Conservation (phyloP, 2,888 invertebrate species). For the Lycophotia porphyrea region DNA sequence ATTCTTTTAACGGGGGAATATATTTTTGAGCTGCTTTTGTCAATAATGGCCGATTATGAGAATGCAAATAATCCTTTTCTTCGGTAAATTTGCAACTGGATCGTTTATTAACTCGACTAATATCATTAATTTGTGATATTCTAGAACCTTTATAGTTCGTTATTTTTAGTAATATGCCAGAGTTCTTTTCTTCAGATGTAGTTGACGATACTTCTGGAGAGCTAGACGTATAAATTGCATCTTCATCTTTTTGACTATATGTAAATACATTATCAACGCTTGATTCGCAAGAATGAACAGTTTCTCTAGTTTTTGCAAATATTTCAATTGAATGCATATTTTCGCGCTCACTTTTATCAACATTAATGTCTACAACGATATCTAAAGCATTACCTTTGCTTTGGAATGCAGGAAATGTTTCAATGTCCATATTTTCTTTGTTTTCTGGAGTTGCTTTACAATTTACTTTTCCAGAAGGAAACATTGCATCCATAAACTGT, state of each 20-base stretch:
- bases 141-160: slow-evolving; percentile 83
- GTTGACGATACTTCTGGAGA: slow-evolving; percentile 88
- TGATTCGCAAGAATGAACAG: slow-evolving; percentile 76
- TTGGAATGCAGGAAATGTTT: slow-evolving; percentile 58
- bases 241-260: slow-evolving; percentile 70
- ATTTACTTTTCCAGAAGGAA: slow-evolving; percentile 55
- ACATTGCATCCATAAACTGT: slow-evolving; percentile 59
- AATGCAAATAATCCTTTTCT: slow-evolving; percentile 77
- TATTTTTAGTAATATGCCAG: slow-evolving; percentile 84
- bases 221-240: slow-evolving; percentile 74
- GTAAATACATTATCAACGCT: slow-evolving; percentile 75
- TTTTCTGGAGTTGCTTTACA: slow-evolving; percentile 64
- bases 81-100: slow-evolving; percentile 83
- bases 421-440: slow-evolving; percentile 71
- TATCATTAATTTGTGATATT: slow-evolving; percentile 81
- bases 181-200: slow-evolving; percentile 85
- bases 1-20: slow-evolving; percentile 86
- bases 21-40: slow-evolving; percentile 89
- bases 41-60: slow-evolving; percentile 80
- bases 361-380: slow-evolving; percentile 59
- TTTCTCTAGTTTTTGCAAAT: slow-evolving; percentile 66
- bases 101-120: slow-evolving; percentile 66
- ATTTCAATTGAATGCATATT: slow-evolving; percentile 39
- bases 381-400: slow-evolving; percentile 56
- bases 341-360: slow-evolving; percentile 58